A percentile compares a stretch with the other conserved stretches of the same genome.
Evolutionary conservation across 2,797 vertebrate genomes (phyloP).

Genomic region (Acrossocheilus wenchowensis): DNA sequence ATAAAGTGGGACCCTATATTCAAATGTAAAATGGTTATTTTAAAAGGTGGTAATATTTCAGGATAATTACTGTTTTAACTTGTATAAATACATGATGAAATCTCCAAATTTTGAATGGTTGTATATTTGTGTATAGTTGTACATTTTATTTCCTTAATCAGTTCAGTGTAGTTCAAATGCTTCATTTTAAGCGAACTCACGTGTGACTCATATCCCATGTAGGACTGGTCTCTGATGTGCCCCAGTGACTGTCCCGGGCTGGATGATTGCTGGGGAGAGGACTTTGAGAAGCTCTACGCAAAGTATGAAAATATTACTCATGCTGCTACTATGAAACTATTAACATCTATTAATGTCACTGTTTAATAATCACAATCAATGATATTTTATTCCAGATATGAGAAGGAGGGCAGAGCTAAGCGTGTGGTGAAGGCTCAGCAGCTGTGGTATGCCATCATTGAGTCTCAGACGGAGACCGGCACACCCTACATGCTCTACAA

Average conservation of each 20-base stretch:
- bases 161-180: not conserved
- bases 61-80: not conserved
- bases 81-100: not conserved
- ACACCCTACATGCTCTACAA: conserved; percentile 99
- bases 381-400: conserved; percentile 78
- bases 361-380: not conserved
- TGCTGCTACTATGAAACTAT: not conserved
- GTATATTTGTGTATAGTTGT: no score
- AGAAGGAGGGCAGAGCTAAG: conserved; percentile 86
- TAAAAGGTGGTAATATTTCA: not conserved
- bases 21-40: no score
- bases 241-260: conserved; percentile 93
- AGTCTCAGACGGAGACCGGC: conserved; percentile 97
- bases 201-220: conserved; percentile 9
- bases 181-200: not conserved
- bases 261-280: conserved; percentile 96
- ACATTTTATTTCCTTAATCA: not conserved
- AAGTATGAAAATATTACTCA: conserved; percentile 67
- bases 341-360: not conserved
- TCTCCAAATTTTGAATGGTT: not conserved
- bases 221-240: conserved; percentile 98
- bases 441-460: conserved; percentile 95
- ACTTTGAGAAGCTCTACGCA: conserved; percentile 94
- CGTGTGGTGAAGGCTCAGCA: conserved; percentile 94
- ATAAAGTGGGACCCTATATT: no score